Base-by-base conservation (phyloP, 2,888 invertebrate genomes). In the Chouioia cunea region DNA sequence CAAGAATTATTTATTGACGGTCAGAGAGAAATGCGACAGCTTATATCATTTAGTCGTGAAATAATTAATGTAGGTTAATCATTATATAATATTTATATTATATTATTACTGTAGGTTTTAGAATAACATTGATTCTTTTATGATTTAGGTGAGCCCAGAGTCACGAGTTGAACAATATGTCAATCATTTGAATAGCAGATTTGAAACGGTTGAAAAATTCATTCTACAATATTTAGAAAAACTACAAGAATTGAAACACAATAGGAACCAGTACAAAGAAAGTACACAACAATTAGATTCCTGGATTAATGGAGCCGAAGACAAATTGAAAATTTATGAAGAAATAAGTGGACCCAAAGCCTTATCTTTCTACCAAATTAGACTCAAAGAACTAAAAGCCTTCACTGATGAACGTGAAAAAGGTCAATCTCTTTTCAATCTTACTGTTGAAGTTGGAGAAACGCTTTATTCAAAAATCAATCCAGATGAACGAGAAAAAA, bases 371-470 rank as follows among this genome's bases (percentile, higher is more conserved):
- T 87, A 88, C 70, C 90, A 93, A 74, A 90, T 92, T 46, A 93
- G 94, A 78, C 85, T 96, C 64, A 91, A 92, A 76, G 93, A 93
- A 78, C 87, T 96, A 14, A 94, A 93, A 79, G 90, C 89, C 74
- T 90, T 93, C 70, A 90, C 89, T 46, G 90, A 90, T 58, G 91
- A 92, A 79, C 92, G 95, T 77, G 95, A 96, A 78, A 88, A 90
- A 65, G 97, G 96, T 0, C 95, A 95, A 81, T 86, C 87, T 43
- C 86, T 95, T 48, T 85, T 97, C 0, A 95, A 93, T 78, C 91
- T 89, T 77, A 93, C 94, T 0, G 91, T 95, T 0, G 95, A 95
- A 83, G 90, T 93, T 65, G 97, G 97, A 0, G 97, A 98, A 87
- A 90, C 92, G 4, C 87, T 98, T 12, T 96, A 96, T 80, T 91